Base-by-base conservation (phyloP, 2,888 invertebrate species). In the Colostygia pectinataria region DNA sequence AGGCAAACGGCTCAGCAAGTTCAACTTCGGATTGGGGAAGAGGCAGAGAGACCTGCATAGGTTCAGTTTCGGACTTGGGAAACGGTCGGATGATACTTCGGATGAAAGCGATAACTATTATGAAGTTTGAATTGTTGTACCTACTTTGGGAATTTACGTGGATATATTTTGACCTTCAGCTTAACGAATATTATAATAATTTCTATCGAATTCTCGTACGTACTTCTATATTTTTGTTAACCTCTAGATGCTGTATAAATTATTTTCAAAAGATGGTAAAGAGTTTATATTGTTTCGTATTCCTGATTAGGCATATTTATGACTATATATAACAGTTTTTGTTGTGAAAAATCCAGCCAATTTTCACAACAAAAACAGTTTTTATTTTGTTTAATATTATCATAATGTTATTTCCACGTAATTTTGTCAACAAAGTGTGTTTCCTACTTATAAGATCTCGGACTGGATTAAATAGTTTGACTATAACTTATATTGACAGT, bases 21-120 rank as follows among this genome's bases (percentile, higher is more conserved):
- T 93, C 79, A 91, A 92, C 74, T 91, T 92, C 66, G 91, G 92
- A 12, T 75, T 92, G 12, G 92, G 93, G 9, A 91, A 91, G 62
- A 80, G 92, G 59, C 85, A 92, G 74, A 68, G 88, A 34, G 83
- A 91, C 57, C 67, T 87, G 62, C 83, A 86, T 50, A 82, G 91
- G 25, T 92, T 91, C 72, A 90, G 83, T 44, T 92, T 92, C 59
- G 92, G 92, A 5, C 77, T 92, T 0, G 92, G 92, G 3, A 92
- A 93, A 60, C 74, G 92, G 37, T 85, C 88, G 0, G 74, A 65
- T 14, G 81, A 84, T 7, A 51, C 53, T 1, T 6, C 28, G 12
- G 9, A 10, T 25, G 78, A 80, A 31, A 69, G 64, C 57, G 81
- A 82, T 42, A 77, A 72, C 58, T 80, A 78, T 60, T 61, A 67